phyloP scores from a whole-genome alignment of 2,113 vertebrate species.

The Todiramphus saurophagus region DNA sequence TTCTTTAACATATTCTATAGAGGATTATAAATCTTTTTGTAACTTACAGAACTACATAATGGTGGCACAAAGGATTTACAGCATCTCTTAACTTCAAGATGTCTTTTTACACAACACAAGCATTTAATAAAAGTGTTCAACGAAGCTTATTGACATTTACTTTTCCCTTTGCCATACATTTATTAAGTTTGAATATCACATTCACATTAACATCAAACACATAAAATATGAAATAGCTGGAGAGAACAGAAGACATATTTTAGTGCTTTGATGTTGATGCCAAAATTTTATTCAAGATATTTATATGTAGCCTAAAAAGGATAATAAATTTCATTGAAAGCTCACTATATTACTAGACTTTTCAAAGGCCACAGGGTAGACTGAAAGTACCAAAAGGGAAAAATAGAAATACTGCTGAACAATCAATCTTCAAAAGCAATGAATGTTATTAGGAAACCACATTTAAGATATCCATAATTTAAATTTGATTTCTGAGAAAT shows the following conservation, averaged over 20 bases:
- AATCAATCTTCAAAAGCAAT: constrained; percentile 72
- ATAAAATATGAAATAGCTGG: constrained; percentile 77
- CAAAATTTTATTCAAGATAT: constrained; percentile 79
- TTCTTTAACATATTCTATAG: background rate
- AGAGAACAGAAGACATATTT: constrained; percentile 76
- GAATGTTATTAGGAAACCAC: constrained; percentile 59
- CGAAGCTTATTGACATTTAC: constrained; percentile 72
- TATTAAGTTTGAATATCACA: constrained; percentile 70
- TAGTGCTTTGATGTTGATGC: constrained; percentile 70
- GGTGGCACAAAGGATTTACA: constrained; percentile 62
- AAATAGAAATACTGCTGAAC: constrained; percentile 67
- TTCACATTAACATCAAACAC: constrained; percentile 76
- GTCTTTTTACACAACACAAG: constrained; percentile 57
- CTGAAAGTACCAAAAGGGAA: constrained; percentile 59
- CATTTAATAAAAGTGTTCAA: constrained; percentile 72
- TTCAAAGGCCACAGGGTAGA: constrained; percentile 64
- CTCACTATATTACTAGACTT: constrained; percentile 68
- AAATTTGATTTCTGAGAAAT: constrained; percentile 49
- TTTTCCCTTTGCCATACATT: constrained; percentile 66
- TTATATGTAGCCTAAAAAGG: constrained; percentile 75
- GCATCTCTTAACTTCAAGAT: constrained; percentile 51
- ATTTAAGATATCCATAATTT: constrained; percentile 66
- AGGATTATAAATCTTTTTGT: constrained; percentile 23
- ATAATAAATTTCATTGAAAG: constrained; percentile 78
- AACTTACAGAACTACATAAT: constrained; percentile 20